A percentile compares a stretch with the other conserved stretches of the same genome.
Conservation (phyloP, 2,888 invertebrate species). For the Minunthozetes semirufus region DNA sequence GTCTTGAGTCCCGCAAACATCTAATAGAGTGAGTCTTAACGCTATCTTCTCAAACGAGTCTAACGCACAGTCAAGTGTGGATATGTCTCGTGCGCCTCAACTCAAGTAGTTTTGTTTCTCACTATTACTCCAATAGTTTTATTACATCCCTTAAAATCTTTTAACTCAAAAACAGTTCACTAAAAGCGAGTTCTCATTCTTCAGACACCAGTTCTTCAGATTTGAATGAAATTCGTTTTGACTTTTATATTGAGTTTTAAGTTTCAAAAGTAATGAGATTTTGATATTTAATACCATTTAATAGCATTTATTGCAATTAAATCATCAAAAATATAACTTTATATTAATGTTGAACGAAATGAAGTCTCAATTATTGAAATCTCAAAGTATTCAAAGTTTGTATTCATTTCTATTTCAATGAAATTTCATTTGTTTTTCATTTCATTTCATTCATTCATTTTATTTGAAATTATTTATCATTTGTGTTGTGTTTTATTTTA, state of each 20-base stretch:
- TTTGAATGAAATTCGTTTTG: background rate
- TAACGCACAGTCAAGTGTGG: slow-evolving; percentile 14
- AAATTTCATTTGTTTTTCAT: background rate
- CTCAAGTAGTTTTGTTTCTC: slow-evolving; percentile 12
- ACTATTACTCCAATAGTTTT: slow-evolving; percentile 19
- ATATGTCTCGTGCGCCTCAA: slow-evolving; percentile 23
- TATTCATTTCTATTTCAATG: background rate
- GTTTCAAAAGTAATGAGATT: background rate
- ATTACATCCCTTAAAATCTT: background rate
- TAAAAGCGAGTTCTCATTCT: background rate
- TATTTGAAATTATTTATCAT: background rate
- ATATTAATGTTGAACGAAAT: background rate
- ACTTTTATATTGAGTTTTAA: background rate
- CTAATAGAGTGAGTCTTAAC: slow-evolving; percentile 25
- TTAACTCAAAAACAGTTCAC: background rate
- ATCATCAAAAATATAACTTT: background rate
- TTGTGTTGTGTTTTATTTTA: background rate
- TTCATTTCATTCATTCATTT: background rate
- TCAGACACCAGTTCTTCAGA: background rate
- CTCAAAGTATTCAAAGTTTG: slow-evolving; percentile 16
- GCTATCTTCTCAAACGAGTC: slow-evolving; percentile 26
- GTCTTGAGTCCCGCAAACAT: slow-evolving; percentile 23
- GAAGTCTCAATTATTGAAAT: slow-evolving; percentile 19
- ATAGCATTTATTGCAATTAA: background rate
- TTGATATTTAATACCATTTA: background rate